A percentile compares a stretch with the other conserved stretches of the same genome.
Evolutionary conservation across 37 sponge, comb jelly and placozoan genomes (phyloP).

Genomic region (Beroe ovata): DNA sequence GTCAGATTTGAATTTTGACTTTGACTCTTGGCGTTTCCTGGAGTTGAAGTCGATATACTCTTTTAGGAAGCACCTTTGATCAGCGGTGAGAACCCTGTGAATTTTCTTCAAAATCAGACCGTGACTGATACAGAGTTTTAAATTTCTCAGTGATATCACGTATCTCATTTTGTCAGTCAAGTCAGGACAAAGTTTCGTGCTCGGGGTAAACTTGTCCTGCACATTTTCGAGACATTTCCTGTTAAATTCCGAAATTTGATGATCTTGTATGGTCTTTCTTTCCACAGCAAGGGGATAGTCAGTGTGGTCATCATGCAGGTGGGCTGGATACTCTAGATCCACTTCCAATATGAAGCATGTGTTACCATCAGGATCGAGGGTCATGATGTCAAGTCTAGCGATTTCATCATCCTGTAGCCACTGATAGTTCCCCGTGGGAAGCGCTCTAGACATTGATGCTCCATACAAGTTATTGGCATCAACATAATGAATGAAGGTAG

Average conservation of each 20-base stretch:
- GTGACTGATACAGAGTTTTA: neutral
- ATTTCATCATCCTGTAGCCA: neutral
- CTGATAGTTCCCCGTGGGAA: neutral
- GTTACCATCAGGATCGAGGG: neutral
- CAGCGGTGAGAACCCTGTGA: slow-evolving; percentile 15
- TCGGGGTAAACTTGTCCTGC: neutral
- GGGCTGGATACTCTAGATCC: slow-evolving; percentile 21
- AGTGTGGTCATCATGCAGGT: slow-evolving; percentile 7
- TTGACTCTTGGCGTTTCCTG: neutral
- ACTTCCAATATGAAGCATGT: slow-evolving; percentile 36
- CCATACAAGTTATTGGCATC: slow-evolving; percentile 64
- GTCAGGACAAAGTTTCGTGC: slow-evolving; percentile 3
- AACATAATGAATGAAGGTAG: slow-evolving; percentile 10
- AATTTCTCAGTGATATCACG: neutral
- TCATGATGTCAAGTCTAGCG: neutral
- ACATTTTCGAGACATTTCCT: neutral
- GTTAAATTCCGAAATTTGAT: slow-evolving; percentile 11
- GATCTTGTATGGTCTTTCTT: neutral
- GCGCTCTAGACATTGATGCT: neutral
- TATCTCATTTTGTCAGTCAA: neutral
- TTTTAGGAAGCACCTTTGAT: slow-evolving; percentile 7
- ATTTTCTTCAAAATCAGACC: slow-evolving; percentile 9
- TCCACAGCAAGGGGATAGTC: slow-evolving; percentile 55
- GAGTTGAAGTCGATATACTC: neutral
- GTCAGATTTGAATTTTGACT: slow-evolving; percentile 2